Evolutionary conservation across 2,113 vertebrate species (phyloP).

Genomic region (Corapipo altera): DNA sequence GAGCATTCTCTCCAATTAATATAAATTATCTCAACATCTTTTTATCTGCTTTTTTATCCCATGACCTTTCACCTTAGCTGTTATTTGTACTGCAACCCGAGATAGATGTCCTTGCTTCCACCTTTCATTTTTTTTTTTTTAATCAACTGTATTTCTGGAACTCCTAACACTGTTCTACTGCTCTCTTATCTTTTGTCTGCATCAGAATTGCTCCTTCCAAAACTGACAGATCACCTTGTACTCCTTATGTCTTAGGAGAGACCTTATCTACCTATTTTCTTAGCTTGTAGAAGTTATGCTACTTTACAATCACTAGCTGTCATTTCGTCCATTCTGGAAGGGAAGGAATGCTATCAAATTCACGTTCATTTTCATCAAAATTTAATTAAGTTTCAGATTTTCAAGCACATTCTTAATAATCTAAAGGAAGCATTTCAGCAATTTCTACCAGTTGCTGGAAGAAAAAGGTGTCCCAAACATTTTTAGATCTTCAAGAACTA

Average conservation of each 20-base stretch:
- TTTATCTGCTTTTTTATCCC: neutral
- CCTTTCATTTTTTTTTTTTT: neutral
- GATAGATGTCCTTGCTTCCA: neutral
- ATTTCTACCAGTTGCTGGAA: neutral
- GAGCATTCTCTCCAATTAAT: neutral
- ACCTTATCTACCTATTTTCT: neutral
- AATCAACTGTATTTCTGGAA: neutral
- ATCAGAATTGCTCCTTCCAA: neutral
- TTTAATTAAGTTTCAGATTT: neutral
- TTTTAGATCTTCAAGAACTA: neutral
- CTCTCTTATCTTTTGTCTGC: neutral
- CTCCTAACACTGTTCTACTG: neutral
- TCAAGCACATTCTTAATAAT: neutral
- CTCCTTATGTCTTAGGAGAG: neutral
- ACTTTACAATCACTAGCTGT: neutral
- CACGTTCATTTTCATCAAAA: neutral
- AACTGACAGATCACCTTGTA: neutral
- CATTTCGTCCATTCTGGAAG: neutral
- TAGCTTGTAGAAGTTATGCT: neutral
- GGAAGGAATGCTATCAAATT: neutral
- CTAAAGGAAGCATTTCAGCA: neutral
- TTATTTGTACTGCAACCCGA: neutral
- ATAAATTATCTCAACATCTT: neutral
- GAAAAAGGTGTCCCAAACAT: neutral
- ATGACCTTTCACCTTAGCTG: neutral